Evolutionary conservation across 2,797 vertebrate species (phyloP).

Genomic region (Odontamblyopus lacepedii): DNA sequence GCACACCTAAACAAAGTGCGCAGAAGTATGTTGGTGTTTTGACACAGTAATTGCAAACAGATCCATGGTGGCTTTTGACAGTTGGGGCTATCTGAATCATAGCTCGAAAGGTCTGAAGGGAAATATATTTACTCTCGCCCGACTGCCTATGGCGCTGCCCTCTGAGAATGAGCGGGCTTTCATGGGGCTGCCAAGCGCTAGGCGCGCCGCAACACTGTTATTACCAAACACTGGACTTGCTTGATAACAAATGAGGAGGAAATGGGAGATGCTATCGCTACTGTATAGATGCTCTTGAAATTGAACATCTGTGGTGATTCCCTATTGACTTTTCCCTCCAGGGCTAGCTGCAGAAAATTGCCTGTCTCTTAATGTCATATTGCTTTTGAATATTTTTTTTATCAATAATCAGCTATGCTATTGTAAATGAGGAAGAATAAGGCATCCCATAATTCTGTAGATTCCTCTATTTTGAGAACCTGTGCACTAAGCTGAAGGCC

Average conservation of each 20-base stretch:
- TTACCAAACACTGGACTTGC: constrained; percentile 1
- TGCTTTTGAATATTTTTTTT: neutral
- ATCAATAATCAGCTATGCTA: neutral
- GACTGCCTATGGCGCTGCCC: constrained; percentile 6
- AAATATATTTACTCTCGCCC: constrained; percentile 10
- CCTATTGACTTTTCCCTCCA: neutral
- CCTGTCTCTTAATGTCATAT: neutral
- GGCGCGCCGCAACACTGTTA: neutral
- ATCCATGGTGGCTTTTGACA: constrained; percentile 12
- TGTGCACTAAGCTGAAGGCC: too few relatives aligned
- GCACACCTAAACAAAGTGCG: neutral
- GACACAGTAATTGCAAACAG: neutral
- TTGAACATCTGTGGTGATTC: neutral
- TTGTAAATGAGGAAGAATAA: neutral
- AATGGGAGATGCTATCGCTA: neutral
- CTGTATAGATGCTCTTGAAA: neutral
- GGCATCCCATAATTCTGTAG: too few relatives aligned
- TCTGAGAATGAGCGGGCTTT: constrained; percentile 17
- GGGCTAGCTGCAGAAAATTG: neutral
- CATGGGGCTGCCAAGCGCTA: constrained; percentile 39
- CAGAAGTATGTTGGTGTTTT: neutral
- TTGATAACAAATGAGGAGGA: constrained; percentile 22
- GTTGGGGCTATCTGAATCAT: constrained; percentile 30
- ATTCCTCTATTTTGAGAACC: too few relatives aligned
- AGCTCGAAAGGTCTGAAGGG: constrained; percentile 5